Evolutionary conservation across 2,113 vertebrate genomes (phyloP).

Genomic region (Otolemur garnettii): DNA sequence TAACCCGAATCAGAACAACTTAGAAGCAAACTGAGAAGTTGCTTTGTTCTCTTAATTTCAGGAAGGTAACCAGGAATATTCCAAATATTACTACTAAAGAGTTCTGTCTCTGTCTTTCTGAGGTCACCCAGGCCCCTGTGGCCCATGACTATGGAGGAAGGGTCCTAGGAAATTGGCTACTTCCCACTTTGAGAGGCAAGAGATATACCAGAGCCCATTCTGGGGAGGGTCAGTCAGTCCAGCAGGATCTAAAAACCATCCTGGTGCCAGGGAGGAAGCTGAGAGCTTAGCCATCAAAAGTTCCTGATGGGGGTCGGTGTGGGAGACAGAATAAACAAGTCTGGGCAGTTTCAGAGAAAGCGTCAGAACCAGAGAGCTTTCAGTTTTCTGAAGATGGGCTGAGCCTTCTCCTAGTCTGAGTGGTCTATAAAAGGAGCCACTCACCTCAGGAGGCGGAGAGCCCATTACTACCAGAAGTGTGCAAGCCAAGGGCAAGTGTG

Average conservation of each 20-base stretch:
- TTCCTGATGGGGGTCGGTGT: fast-evolving
- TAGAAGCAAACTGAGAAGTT: not conserved
- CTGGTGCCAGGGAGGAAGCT: not conserved
- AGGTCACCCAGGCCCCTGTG: not conserved
- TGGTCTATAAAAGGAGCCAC: not conserved
- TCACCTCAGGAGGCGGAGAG: not conserved
- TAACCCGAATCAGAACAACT: not conserved
- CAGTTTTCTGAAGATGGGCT: not conserved
- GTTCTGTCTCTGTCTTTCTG: not conserved
- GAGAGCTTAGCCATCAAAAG: fast-evolving
- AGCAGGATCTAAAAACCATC: not conserved
- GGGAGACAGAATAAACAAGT: not conserved
- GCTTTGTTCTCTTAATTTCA: not conserved
- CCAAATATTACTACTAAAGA: not conserved
- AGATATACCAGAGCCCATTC: no score
- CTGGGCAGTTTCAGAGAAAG: not conserved
- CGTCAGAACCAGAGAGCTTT: not conserved
- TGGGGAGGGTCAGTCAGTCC: not conserved
- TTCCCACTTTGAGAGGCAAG: not conserved
- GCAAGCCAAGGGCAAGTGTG: fast-evolving
- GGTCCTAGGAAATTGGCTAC: not conserved
- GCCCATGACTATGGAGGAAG: not conserved
- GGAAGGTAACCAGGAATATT: not conserved
- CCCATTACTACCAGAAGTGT: no score
- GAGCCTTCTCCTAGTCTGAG: no score